Base-by-base conservation (phyloP, 2,797 vertebrate genomes). In the Botia kubotai region DNA sequence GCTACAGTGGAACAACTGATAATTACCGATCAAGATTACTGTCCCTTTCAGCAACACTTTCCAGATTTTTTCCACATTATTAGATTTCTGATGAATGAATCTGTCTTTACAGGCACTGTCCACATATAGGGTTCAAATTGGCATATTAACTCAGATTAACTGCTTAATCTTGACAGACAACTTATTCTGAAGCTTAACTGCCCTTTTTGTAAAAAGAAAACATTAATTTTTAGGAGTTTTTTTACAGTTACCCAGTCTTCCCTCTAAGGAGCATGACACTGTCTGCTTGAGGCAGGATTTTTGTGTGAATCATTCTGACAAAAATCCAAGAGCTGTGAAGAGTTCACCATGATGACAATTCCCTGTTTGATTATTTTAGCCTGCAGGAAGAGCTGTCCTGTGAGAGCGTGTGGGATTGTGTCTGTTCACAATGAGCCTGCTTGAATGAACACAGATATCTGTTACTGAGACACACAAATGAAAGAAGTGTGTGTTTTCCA, bases 401-500 rank as follows among this genome's bases (percentile, higher is more conserved):
- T 60, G n/a, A 26, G 16, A 74, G 48, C 23, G 70, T 55, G 46
- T 29, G 46, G 57, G 62, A 71, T 39, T 7, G 36, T 43, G 55
- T 68, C 14, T 29, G 14, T 43, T 69, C 19, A 66, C 23, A 67
- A 50, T 23, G 1, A 65, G 14, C 17, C 19, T 83, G 46, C 57
- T 83, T n/a, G 14, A 79, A 75, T 26, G 60, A 78, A 21, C 65
- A 21, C 11, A 2, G 46, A 82, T 71, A 72, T 74, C 55, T 21
- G 16, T 67, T 67, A 46, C 29, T 72, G 21, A 66, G 46, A 48
- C 33, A 26, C 58, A 23, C 29, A 53, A 12, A 4, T 57, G 63
- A 53, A 50, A 70, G 76, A 50, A 66, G 52, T 78, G 66, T 82
- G 69, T 70, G 77, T 85, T 58, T 77, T 26, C 83, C 50, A 63